phyloP scores from a whole-genome alignment of 2,113 vertebrate species.

The Sorex araneus region DNA sequence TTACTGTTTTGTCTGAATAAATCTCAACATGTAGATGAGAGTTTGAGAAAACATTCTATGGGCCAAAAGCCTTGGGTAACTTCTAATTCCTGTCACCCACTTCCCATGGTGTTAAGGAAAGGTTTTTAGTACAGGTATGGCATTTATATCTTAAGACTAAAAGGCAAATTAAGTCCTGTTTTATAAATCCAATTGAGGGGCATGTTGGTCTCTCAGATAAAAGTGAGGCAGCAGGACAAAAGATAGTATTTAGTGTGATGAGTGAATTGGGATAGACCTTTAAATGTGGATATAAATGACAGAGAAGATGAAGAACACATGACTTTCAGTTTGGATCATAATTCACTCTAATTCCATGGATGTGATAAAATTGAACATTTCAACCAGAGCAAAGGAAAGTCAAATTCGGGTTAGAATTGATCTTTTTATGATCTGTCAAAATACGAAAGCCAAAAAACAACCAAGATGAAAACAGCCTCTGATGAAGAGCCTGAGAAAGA shows the following conservation, averaged over 20 bases:
- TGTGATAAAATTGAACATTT: slow-evolving; percentile 58
- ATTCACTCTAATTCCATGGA: slow-evolving; percentile 52
- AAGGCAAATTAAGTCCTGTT: slow-evolving; percentile 29
- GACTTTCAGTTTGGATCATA: slow-evolving; percentile 40
- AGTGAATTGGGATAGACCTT: background rate
- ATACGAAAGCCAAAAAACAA: slow-evolving; percentile 62
- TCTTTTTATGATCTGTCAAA: slow-evolving; percentile 69
- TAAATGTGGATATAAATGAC: background rate
- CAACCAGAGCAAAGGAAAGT: slow-evolving; percentile 58
- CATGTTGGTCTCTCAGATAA: background rate
- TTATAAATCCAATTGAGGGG: background rate
- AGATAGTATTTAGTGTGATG: background rate
- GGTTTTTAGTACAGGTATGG: background rate
- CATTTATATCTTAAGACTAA: background rate
- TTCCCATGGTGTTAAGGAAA: background rate
- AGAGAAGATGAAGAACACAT: background rate
- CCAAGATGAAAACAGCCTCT: slow-evolving; percentile 12
- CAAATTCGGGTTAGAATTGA: slow-evolving; percentile 63
- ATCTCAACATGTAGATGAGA: background rate
- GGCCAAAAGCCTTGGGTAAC: background rate
- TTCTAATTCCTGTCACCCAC: background rate
- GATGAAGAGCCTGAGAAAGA: background rate
- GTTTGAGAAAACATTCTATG: background rate
- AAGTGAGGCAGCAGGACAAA: background rate
- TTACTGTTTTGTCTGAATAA: background rate